Conservation (phyloP, 2,113 vertebrate genomes). For the Henicopernis longicauda region DNA sequence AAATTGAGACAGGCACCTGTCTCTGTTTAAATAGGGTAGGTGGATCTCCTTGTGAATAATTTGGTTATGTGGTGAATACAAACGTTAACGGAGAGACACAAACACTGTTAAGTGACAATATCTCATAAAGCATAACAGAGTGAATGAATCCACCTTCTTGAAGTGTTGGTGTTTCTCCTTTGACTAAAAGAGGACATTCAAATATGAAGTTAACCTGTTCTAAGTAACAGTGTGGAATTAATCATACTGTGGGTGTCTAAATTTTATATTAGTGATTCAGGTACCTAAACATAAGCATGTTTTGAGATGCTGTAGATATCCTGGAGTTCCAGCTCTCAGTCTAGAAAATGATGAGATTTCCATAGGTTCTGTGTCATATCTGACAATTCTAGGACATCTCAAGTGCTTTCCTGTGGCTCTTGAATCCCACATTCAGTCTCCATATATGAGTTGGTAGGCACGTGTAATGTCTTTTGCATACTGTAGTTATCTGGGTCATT, state of each 20-base stretch:
- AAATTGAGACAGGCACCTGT: neutral
- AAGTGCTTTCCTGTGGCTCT: neutral
- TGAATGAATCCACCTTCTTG: neutral
- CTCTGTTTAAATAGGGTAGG: neutral
- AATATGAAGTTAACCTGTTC: neutral
- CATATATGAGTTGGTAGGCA: neutral
- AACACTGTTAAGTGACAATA: neutral
- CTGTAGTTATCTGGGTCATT: neutral
- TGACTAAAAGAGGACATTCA: neutral
- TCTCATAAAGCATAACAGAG: neutral
- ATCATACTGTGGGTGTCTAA: neutral
- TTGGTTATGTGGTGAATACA: neutral
- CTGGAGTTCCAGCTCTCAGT: neutral
- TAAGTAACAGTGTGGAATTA: neutral
- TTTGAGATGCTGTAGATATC: neutral
- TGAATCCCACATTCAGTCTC: neutral
- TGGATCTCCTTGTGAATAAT: neutral
- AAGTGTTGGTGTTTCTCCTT: neutral
- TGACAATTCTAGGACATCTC: neutral
- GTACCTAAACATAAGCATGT: neutral
- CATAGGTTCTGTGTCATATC: neutral
- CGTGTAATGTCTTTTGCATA: neutral
- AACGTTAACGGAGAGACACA: neutral
- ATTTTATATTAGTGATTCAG: neutral
- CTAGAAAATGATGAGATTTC: neutral